Conservation (phyloP, 2,113 vertebrate species). For the Theristicus caerulescens region DNA sequence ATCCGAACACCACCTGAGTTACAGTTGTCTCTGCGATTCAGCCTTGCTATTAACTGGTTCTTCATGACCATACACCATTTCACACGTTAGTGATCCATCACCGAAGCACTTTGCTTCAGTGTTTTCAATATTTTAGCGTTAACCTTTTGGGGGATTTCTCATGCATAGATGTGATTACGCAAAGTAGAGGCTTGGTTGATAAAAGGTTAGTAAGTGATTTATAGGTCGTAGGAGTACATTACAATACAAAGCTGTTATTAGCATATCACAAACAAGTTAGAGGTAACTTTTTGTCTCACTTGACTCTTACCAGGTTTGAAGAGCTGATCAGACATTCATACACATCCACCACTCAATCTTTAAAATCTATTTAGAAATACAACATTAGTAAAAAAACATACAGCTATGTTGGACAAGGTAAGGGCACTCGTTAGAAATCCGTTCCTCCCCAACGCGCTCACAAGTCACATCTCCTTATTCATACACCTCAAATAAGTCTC, state of each 20-base stretch:
- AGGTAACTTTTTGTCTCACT: neutral
- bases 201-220: neutral
- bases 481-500: neutral
- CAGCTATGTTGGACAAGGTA: neutral
- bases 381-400: neutral
- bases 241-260: neutral
- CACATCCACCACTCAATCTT: neutral
- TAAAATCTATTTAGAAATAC: neutral
- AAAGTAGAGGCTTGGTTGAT: neutral
- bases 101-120: neutral
- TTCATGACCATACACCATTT: neutral
- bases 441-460: neutral
- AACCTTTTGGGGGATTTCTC: neutral
- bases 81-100: accelerated
- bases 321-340: neutral
- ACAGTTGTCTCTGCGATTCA: accelerated
- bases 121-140: neutral
- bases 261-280: neutral
- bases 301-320: neutral
- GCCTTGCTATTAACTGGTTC: neutral
- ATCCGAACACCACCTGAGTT: accelerated
- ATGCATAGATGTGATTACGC: neutral
- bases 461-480: neutral
- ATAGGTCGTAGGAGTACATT: neutral
- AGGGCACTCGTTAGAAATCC: neutral